phyloP scores from a whole-genome alignment of 1,140 invertebrate species.

The Dysdera silvatica region DNA sequence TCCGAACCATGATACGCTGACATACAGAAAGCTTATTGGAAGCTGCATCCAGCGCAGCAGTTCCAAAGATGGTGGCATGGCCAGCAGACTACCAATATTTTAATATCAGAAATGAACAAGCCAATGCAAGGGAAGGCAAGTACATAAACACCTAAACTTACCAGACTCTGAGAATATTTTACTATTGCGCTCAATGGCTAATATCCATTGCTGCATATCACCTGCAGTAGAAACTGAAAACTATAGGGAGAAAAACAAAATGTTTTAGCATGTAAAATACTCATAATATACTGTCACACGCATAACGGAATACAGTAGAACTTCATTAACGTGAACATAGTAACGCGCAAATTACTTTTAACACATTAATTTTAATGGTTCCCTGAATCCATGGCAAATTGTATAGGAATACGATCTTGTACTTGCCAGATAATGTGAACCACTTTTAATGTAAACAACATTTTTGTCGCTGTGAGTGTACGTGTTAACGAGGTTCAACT shows the following conservation, averaged over 20 bases:
- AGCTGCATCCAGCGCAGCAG: background rate
- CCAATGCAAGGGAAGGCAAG: background rate
- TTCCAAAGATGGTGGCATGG: background rate
- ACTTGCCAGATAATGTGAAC: no score
- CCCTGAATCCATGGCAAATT: background rate
- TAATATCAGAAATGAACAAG: background rate
- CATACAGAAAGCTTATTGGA: no score
- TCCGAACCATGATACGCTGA: no score
- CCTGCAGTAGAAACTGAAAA: slow-evolving; percentile 24
- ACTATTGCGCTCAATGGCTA: slow-evolving; percentile 22
- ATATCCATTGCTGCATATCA: slow-evolving; percentile 29
- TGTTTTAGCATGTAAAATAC: no score
- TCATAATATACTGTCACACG: background rate
- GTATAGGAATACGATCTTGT: no score
- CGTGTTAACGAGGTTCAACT: background rate
- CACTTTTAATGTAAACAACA: no score
- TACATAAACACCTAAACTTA: background rate
- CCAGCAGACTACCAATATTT: background rate
- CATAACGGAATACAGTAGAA: background rate
- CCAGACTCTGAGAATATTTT: slow-evolving; percentile 1
- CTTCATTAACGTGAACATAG: background rate
- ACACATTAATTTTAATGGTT: background rate
- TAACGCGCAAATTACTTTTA: background rate
- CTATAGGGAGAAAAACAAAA: background rate
- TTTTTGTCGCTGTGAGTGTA: no score